Evolutionary conservation across 2,113 vertebrate species (phyloP), one percentile per base, ranked within the genome.

Genomic region (Triplophysa dalaica): DNA sequence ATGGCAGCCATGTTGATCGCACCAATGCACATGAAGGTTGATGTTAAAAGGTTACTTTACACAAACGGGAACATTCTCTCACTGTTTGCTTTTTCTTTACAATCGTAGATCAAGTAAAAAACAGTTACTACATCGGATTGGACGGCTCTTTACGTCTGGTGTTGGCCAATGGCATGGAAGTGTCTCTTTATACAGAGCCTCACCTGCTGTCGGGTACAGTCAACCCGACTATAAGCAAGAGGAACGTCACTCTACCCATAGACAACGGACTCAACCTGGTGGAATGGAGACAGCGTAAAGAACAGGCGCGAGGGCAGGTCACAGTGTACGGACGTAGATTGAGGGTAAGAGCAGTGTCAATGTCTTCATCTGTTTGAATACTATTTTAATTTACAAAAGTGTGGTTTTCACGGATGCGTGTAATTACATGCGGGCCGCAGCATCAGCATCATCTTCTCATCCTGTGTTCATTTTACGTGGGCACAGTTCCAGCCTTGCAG

Each of bases 221-320:
- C 83, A 99, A 96, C 90, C 98, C 98, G 68, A 98, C 97, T 0
- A 95, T 98, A 84, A 96, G 97, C 87, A 97, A 94, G 88, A 94
- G 97, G 87, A 99, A 99, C 0, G 95, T 99, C 70, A 99, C 96
- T 0, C 89, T 99, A 85, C 97, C 98, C 82, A 97, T 98, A 0
- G 98, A 99, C 90, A 98, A 99, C 0, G 97, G 97, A 45, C 96
- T 98, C 54, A 99, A 98, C 84, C 91, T 98, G 22, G 97, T 99
- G 85, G 97, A 99, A 88, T 99, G 98, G 98, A 91, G 98, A 22
- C 97, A 99, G 85, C 94, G 97, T 78, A 98, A 98, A 90, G 98
- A 99, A 86, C 96, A 98, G 88, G 94, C 96, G 0, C 94, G 97
- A 1, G 96, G 98, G 7, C 97, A 98, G 90, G 92, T 99, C 92